Evolutionary conservation across 2,888 invertebrate genomes (phyloP), one percentile per base, ranked within the genome.

Genomic region (Acheta domesticus): DNA sequence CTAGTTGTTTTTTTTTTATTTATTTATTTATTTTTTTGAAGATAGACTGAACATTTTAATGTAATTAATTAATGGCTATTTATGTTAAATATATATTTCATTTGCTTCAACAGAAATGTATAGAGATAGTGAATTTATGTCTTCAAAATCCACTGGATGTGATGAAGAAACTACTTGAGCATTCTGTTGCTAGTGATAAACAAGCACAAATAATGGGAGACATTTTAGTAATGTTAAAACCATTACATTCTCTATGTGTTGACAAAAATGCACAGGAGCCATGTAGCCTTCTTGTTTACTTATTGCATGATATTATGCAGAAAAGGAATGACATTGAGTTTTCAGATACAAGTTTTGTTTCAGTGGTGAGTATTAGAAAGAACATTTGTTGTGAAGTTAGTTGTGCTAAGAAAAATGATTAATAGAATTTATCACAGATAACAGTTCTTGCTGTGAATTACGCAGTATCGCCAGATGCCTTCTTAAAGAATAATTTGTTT

Each of bases 111-210:
- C 19, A 76, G 76, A 48, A 36, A 20, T 48, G 20, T 76, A 20
- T 20, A 76, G 76, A 76, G 49, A 19, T 76, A 5, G 48, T 76
- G 20, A 36, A 76, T 48, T 48, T 76, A 49, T 48, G 49, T 48
- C n/a, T 76, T 48, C 76, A 76, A 12, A 48, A 48, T 48, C 76
- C 76, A 48, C 19, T 48, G 48, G 76, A 36, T 48, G 48, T 48
- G 48, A 36, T 76, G 12, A 14, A 16, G 48, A 76, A 49, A n/a
- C 48, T 76, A 48, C 20, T 76, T 48, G n/a, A 62, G n/a, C n/a
- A 62, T 12, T 14, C 16, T 8, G n/a, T 62, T n/a, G n/a, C 16
- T 8, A 62, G 62, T 62, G 62, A 62, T 62, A 19, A 19, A 19
- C 62, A 62, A 62, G 62, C 62, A 1, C 62, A 62, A 62, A 62